Evolutionary conservation across 23 tunicate species (phyloP), one percentile per base, ranked within the genome.

Genomic region (Pegea sp.): DNA sequence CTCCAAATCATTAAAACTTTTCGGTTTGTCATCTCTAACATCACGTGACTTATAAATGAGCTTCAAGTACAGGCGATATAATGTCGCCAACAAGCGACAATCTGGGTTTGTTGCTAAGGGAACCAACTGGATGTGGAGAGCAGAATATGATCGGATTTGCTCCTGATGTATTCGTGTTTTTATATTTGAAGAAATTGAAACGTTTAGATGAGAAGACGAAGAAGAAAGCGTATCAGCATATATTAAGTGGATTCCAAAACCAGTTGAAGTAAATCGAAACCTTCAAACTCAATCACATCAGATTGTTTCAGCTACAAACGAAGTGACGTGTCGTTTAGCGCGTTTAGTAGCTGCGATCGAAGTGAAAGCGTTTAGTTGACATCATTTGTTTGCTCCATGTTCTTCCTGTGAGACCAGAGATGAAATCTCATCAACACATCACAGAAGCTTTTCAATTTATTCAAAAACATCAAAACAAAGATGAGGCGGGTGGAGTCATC

Each of bases 121-220:
- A 46, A 0, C 92, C 92, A 7, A 33, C 34, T 1, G 92, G 92
- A 5, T 78, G 92, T 55, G 92, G 92, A 22, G 92, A 78, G 46
- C 92, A 78, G 65, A 78, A 73, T 48, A 78, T 78, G 92, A 51
- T 78, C 24, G 44, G 72, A 2, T 78, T 70, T 42, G 92, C 92
- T 1, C 92, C 92, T 2, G 78, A 78, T 32, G 92, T 78, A 5
- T 78, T 70, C 49, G 72, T 78, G n/a, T 70, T 69, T 4, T 52
- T 65, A 20, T 78, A 78, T 51, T 69, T 78, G 49, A 31, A 70
- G 43, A 44, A 34, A 31, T 63, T 74, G 20, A 63, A 56, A 44
- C 51, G 31, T 26, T 59, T 78, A 3, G 72, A 61, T 44, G 58
- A 30, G 0, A 65, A 44, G 24, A 61, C 68, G 13, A 50, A 55